These are phyloP conservation scores for Uloborus plumipes DNA, from an alignment of 2,888 invertebrate species.

Conservation along the genomic window DNA sequence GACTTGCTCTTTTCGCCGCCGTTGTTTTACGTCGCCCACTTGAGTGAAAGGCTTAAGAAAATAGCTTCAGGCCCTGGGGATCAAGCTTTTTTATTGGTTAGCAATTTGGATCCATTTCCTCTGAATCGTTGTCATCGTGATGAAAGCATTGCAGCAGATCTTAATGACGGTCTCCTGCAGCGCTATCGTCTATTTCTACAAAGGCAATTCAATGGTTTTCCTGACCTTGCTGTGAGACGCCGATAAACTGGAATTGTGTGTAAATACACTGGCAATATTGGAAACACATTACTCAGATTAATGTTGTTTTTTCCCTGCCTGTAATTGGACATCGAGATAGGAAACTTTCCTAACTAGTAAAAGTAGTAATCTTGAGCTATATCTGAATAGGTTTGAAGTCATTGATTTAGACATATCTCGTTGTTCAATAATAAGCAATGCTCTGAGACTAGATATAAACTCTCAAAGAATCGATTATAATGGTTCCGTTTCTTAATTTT, in stretches of 20 bases:
- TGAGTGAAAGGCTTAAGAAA: conserved; percentile 37
- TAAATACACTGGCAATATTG: conserved; percentile 20
- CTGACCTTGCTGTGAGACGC: conserved; percentile 13
- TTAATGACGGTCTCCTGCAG: conserved; percentile 31
- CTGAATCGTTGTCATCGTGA: conserved; percentile 41
- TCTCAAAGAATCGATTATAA: too few relatives aligned
- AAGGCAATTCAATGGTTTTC: conserved; percentile 16
- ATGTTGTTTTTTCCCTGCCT: conserved; percentile 14
- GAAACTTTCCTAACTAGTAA: too few relatives aligned
- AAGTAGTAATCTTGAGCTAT: too few relatives aligned
- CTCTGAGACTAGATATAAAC: too few relatives aligned
- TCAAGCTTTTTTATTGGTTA: conserved; percentile 44
- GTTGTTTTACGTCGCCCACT: conserved; percentile 28
- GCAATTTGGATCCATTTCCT: conserved; percentile 51
- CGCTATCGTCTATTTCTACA: conserved; percentile 6
- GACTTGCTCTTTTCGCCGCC: conserved; percentile 19
- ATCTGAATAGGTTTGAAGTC: too few relatives aligned
- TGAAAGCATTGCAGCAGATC: conserved; percentile 42
- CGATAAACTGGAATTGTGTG: conserved; percentile 34
- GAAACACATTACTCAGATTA: conserved; percentile 27
- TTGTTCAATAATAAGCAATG: too few relatives aligned
- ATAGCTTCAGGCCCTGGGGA: conserved; percentile 24
- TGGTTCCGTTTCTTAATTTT: too few relatives aligned
- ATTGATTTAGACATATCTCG: too few relatives aligned
- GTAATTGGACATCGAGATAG: too few relatives aligned